Conservation (phyloP, 2,888 invertebrate genomes). For the Yponomeuta cagnagella region DNA sequence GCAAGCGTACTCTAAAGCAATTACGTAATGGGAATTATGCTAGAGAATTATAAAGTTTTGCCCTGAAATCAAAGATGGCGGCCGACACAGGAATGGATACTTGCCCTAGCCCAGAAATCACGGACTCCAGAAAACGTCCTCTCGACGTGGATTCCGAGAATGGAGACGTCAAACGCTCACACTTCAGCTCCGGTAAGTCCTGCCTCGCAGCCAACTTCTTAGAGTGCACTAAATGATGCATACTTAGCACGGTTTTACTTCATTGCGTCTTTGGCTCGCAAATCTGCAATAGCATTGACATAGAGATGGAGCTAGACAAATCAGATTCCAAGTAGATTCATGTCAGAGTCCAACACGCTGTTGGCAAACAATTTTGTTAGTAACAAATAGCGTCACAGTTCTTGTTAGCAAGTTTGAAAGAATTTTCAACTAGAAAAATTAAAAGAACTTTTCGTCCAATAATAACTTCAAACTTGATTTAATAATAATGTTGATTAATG, state of each 20-base stretch:
- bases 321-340: constrained; percentile 55
- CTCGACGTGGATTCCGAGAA: constrained; percentile 91
- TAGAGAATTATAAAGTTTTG: constrained; percentile 74
- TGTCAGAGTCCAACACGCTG: constrained; percentile 53
- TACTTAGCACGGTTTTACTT: constrained; percentile 36
- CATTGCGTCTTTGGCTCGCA: constrained; percentile 63
- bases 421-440: background rate
- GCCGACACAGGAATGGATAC: constrained; percentile 95
- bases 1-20: constrained; percentile 63
- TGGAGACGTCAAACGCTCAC: constrained; percentile 91
- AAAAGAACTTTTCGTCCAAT: background rate
- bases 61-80: constrained; percentile 86
- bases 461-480: no score
- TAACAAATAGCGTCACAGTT: background rate
- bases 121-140: constrained; percentile 93
- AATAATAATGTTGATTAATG: no score
- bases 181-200: constrained; percentile 90
- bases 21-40: constrained; percentile 77
- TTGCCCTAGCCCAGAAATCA: constrained; percentile 94
- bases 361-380: constrained; percentile 43
- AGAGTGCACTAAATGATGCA: background rate
- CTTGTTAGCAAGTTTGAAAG: background rate
- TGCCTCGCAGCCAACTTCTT: constrained; percentile 16
- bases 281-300: constrained; percentile 60
- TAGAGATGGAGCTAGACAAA: constrained; percentile 26